A percentile compares a stretch with the other conserved stretches of the same genome.
Conservation (phyloP, 2,113 vertebrate genomes). For the Poeciliopsis retropinna region DNA sequence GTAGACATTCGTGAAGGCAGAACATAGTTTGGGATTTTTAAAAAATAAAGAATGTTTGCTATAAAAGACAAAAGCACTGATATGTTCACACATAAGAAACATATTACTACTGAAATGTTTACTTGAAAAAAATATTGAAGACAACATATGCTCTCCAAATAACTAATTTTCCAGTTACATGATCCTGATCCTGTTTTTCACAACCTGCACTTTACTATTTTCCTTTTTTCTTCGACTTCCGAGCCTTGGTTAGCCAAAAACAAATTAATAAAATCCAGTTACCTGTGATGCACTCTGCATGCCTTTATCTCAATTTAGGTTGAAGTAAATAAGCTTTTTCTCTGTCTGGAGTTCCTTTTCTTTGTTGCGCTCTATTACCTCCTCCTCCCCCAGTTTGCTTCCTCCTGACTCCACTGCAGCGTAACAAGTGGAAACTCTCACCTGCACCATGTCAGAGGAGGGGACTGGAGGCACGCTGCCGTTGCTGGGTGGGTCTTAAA, state of each 20-base stretch:
- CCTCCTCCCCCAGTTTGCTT: constrained; percentile 36
- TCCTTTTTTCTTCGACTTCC: not conserved
- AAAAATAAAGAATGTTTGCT: not conserved
- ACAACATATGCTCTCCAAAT: not conserved
- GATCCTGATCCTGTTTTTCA: not conserved
- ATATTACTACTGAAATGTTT: not conserved
- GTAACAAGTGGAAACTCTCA: constrained; percentile 72
- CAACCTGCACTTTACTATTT: not conserved
- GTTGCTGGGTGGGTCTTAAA: constrained; percentile 49
- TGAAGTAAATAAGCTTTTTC: constrained; percentile 61
- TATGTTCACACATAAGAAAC: not conserved
- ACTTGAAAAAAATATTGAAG: not conserved
- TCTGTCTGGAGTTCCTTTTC: constrained; percentile 29
- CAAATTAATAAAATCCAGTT: constrained; percentile 21
- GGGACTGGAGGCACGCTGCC: constrained; percentile 36
- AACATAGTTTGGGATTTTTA: not conserved
- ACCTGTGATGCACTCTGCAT: constrained; percentile 34
- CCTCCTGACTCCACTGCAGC: constrained; percentile 55
- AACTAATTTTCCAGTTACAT: not conserved
- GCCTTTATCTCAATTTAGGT: constrained; percentile 49
- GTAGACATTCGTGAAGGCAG: not conserved
- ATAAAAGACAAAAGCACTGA: not conserved
- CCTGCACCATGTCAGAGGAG: constrained; percentile 53
- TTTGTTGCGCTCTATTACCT: constrained; percentile 38
- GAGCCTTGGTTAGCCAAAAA: not conserved